phyloP scores from a whole-genome alignment of 2,888 invertebrate species.

The Callyntrura sp. region DNA sequence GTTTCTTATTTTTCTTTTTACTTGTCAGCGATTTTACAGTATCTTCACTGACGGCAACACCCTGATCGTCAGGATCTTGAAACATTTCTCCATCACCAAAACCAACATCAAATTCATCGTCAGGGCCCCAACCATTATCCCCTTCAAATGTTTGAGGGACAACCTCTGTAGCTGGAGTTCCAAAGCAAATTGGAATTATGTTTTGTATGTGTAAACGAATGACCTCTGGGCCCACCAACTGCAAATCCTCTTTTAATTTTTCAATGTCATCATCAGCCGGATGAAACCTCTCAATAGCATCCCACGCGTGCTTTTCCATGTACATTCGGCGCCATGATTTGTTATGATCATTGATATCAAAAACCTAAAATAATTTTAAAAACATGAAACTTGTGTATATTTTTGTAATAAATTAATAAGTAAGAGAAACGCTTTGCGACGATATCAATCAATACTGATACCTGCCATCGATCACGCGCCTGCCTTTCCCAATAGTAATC shows the following conservation, averaged over 20 bases:
- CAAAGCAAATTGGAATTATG: slow-evolving; percentile 83
- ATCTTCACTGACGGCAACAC: slow-evolving; percentile 61
- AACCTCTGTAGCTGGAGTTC: slow-evolving; percentile 77
- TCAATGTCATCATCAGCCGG: slow-evolving; percentile 79
- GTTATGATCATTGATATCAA: slow-evolving; percentile 74
- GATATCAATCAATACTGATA: too few relatives aligned
- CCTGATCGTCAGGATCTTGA: slow-evolving; percentile 63
- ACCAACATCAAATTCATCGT: slow-evolving; percentile 69
- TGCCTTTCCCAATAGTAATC: slow-evolving; percentile 82
- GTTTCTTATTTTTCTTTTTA: slow-evolving; percentile 45
- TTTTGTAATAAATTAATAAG: background rate
- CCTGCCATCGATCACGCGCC: slow-evolving; percentile 80
- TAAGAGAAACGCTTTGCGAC: too few relatives aligned
- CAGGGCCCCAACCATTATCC: slow-evolving; percentile 63
- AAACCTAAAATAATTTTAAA: slow-evolving; percentile 55
- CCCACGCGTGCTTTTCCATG: slow-evolving; percentile 81
- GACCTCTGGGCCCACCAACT: slow-evolving; percentile 76
- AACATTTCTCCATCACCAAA: slow-evolving; percentile 62
- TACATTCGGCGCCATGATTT: slow-evolving; percentile 80
- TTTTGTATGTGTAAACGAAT: slow-evolving; percentile 79
- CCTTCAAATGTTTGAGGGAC: slow-evolving; percentile 70
- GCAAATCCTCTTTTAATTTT: slow-evolving; percentile 74
- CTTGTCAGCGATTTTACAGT: slow-evolving; percentile 38
- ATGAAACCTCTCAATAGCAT: slow-evolving; percentile 82
- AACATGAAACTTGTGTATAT: background rate